These are phyloP conservation scores for Calliphora vicina DNA, from an alignment of 1,140 invertebrate genomes.

Conservation along the genomic window DNA sequence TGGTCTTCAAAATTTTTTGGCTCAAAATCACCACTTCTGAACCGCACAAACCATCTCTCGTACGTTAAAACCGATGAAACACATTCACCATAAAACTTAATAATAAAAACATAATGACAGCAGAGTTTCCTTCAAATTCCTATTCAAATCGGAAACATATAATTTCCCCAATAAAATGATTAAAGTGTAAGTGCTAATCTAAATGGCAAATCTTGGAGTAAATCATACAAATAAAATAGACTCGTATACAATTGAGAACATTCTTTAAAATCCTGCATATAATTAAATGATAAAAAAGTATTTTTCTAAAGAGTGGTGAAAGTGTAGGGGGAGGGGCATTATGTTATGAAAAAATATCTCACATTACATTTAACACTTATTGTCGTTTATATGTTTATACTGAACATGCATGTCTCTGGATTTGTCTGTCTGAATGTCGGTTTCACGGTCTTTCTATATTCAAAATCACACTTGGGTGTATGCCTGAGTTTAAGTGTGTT, in stretches of 20 bases:
- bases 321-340: background rate
- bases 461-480: background rate
- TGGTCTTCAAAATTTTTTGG: no score
- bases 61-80: no score
- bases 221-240: no score
- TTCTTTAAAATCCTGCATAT: background rate
- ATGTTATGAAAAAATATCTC: slow-evolving; percentile 31
- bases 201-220: background rate
- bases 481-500: background rate
- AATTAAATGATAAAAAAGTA: background rate
- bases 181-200: background rate
- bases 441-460: background rate
- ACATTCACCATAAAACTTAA: no score
- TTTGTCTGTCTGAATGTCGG: background rate
- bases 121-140: no score
- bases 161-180: no score
- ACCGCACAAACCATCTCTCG: no score
- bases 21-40: no score
- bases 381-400: slow-evolving; percentile 5
- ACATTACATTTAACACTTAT: slow-evolving; percentile 35
- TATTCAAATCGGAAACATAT: no score
- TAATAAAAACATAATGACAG: no score
- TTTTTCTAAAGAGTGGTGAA: background rate
- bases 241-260: background rate
- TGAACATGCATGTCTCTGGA: no score